Evolutionary conservation across 2,888 invertebrate species (phyloP), one percentile per base, ranked within the genome.

Genomic region (Cheilosia urbana): DNA sequence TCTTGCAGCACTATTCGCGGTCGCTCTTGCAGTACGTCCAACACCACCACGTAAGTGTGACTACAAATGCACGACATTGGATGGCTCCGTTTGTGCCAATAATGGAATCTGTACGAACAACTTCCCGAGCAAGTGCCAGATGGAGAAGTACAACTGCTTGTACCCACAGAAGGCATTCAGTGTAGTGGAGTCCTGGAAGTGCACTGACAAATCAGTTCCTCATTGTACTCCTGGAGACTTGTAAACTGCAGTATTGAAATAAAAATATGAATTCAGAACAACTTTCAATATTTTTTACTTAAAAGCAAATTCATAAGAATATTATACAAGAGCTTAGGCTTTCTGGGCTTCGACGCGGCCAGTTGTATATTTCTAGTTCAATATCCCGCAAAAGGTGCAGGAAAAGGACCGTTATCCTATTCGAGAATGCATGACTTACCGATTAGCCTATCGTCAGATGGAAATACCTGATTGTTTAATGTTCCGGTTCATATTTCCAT

Each of bases 61-160:
- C 34, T 91, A 80, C 55, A 83, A 82, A 17, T 91, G 90, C 62
- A 82, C 88, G 2, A 65, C 83, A 9, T 68, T 57, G 4, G 90
- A 90, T 49, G 13, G 87, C 0, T 65, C 87, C 2, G 84, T 89
- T 0, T 91, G 90, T 37, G 90, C 88, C 49, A 83, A 78, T 58
- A 91, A 91, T 58, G 90, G 90, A 13, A 90, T 89, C 51, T 90
- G 90, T 68, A 73, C 88, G 34, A 88, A 90, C 34, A 60, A 87
- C 11, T 91, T 90, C 77, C 88, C 88, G 9, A 89, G 89, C 13
- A 73, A 69, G 24, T 90, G 90, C 57, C 88, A 88, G 34, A 85
- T 90, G 88, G 79, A 88, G 17, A 88, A 89, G 55, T 90, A 90
- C 85, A 91, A 91, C 62, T 91, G 91, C 30, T 88, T 88, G 34